A percentile compares a stretch with the other conserved stretches of the same genome.
Conservation (phyloP, 2,797 vertebrate species). For the Champsocephalus esox region DNA sequence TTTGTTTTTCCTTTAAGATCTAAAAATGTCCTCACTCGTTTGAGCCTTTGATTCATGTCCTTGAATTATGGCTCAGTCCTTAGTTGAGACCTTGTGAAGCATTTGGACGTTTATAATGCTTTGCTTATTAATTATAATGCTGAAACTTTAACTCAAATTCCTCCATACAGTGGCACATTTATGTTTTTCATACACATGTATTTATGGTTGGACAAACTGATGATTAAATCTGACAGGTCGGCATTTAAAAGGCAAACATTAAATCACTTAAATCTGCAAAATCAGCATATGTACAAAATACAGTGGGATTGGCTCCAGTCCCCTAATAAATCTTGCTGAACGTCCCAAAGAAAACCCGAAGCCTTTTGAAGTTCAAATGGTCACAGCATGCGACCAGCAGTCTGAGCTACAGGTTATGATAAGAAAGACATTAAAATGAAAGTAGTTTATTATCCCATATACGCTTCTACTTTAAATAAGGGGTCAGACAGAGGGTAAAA, state of each 20-base stretch:
- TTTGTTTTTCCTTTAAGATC: slow-evolving; percentile 59
- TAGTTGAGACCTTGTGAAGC: neutral
- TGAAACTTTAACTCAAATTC: slow-evolving; percentile 4
- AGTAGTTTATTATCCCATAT: slow-evolving; percentile 18
- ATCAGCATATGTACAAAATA: neutral
- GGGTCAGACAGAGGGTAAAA: slow-evolving; percentile 10
- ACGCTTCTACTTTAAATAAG: slow-evolving; percentile 15
- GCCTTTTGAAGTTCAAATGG: slow-evolving; percentile 14
- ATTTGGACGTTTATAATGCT: slow-evolving; percentile 1
- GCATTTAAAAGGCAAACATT: neutral
- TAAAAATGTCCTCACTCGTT: slow-evolving; percentile 30
- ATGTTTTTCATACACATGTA: neutral
- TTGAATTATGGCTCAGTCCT: slow-evolving; percentile 27
- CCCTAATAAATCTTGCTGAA: neutral
- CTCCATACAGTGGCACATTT: neutral
- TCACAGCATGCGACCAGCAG: neutral
- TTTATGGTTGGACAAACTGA: neutral
- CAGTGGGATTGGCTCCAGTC: neutral
- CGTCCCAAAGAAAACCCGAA: slow-evolving; percentile 1
- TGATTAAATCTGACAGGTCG: neutral
- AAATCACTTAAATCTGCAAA: neutral
- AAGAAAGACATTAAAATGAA: slow-evolving; percentile 12
- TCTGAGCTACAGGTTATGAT: slow-evolving; percentile 8
- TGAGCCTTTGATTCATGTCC: slow-evolving; percentile 28
- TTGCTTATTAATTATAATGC: neutral